Evolutionary conservation across 2,797 vertebrate genomes (phyloP), one percentile per base, ranked within the genome.

Genomic region (Eulemur rubriventer): DNA sequence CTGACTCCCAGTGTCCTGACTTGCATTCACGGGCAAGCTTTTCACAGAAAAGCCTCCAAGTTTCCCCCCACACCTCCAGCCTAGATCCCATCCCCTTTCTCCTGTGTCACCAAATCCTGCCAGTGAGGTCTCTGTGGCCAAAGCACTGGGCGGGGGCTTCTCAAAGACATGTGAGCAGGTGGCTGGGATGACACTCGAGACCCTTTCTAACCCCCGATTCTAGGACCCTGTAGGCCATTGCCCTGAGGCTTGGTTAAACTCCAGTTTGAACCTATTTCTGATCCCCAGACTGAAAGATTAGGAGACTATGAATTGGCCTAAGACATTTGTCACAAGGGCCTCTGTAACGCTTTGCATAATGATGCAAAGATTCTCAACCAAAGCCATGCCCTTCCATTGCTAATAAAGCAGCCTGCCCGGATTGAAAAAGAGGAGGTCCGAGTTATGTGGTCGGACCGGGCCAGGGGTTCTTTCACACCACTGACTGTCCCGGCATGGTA

Each of bases 361-460:
- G 59, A 73, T 14, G 17, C 6, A 16, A 26, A 75, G 10, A 57
- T 89, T 75, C 91, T 73, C 43, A 82, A 61, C 35, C 33, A 30
- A 61, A 70, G 30, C 7, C 38, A 18, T 2, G 3, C 1, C 18
- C 26, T 69, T 63, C 14, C 18, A 6, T 11, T 17, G 52, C 33
- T 28, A 35, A 52, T 12, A 35, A 35, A 70, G 33, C 69, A 65
- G 7, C 8, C 6, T 9, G 0, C 7, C 16, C 6, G 33, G 30
- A 41, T 85, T 85, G 41, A 75, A 26, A 61, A 52, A 26, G 59
- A 72, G 3, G 12, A 57, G 41, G 30, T 26, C 17, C 9, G 16
- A 2, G 17, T 17, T 20, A 3, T 4, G 2, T 2, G 0, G 6
- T 1, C 6, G 20, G 43, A 20, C 35, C 18, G 1, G 33, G 7